Conservation (phyloP, 2,888 invertebrate species). For the Pegoplata infirma region DNA sequence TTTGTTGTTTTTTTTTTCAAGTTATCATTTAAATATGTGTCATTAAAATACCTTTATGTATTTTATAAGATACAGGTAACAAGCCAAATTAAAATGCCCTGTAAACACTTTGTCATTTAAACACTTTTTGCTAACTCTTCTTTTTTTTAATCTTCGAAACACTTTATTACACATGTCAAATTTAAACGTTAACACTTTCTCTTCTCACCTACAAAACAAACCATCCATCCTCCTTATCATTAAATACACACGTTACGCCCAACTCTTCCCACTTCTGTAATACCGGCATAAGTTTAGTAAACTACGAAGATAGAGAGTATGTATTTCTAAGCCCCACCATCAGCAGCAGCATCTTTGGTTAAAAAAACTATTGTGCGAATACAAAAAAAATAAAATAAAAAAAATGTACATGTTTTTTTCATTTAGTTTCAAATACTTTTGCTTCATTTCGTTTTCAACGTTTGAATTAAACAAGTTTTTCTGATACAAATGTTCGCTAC, state of each 20-base stretch:
- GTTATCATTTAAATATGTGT: neutral
- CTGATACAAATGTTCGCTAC: neutral
- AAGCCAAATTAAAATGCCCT: neutral
- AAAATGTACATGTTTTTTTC: conserved; percentile 47
- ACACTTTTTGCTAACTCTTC: neutral
- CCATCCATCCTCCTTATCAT: neutral
- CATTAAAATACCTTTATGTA: neutral
- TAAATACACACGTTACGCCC: conserved; percentile 27
- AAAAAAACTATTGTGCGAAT: conserved; percentile 36
- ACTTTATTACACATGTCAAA: conserved; percentile 8
- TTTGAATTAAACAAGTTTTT: conserved; percentile 51
- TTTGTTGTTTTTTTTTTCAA: too few species aligned
- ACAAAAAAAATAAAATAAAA: conserved; percentile 31
- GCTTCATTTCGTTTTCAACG: conserved; percentile 48
- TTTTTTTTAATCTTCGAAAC: neutral
- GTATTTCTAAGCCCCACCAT: conserved; percentile 3
- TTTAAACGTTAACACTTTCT: conserved; percentile 45
- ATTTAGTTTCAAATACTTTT: conserved; percentile 46
- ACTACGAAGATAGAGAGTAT: conserved; percentile 8
- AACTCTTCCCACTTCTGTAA: conserved; percentile 30
- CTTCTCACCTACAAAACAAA: conserved; percentile 15
- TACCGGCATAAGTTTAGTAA: conserved; percentile 13
- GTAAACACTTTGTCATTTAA: neutral
- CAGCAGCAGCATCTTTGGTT: conserved; percentile 27
- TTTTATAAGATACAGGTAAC: neutral